These are phyloP conservation scores for Sebastes cheni DNA, from an alignment of 2,797 vertebrate species.

Conservation along the genomic window DNA sequence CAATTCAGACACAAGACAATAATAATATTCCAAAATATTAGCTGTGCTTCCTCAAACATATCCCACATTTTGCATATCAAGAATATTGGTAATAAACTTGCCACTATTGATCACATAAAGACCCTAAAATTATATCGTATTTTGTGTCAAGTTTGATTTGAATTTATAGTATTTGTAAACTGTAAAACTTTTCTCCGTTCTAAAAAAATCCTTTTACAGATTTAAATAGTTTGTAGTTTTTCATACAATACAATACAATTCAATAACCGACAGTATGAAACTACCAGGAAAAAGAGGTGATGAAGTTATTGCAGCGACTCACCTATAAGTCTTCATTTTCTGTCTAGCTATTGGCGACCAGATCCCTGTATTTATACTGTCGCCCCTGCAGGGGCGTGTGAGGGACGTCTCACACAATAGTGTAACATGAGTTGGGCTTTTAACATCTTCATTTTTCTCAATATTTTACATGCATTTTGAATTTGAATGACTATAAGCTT, in stretches of 20 bases:
- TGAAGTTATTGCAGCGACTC: constrained; percentile 21
- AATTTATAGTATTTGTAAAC: neutral
- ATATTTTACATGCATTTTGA: neutral
- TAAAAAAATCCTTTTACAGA: neutral
- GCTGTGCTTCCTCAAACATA: neutral
- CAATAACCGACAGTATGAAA: neutral
- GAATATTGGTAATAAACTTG: neutral
- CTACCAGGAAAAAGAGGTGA: neutral
- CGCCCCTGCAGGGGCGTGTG: constrained; percentile 59
- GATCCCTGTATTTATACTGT: constrained; percentile 71
- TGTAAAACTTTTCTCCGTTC: neutral
- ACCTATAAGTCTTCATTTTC: constrained; percentile 63
- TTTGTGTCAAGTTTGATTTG: neutral
- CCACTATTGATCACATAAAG: neutral
- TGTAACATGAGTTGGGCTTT: constrained; percentile 67
- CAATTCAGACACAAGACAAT: neutral
- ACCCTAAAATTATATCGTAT: neutral
- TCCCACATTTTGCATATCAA: neutral
- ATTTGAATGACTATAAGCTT: neutral
- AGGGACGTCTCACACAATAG: constrained; percentile 55
- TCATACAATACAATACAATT: neutral
- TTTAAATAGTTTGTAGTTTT: neutral
- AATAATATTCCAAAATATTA: neutral
- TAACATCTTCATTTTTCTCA: constrained; percentile 2
- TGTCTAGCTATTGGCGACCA: neutral